Conservation (phyloP, 2,113 vertebrate species). For the Xyrauchen texanus region DNA sequence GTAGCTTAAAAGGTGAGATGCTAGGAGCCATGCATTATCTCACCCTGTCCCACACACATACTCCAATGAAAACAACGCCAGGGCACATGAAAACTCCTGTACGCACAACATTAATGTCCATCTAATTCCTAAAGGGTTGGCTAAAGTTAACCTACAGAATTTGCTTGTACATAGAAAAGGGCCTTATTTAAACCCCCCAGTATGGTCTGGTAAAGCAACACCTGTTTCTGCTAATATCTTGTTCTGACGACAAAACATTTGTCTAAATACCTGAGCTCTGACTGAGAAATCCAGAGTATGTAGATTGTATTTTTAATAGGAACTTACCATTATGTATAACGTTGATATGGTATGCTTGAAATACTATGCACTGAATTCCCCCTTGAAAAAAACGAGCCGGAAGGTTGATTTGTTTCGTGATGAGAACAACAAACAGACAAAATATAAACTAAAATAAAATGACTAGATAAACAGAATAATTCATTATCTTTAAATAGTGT, state of each 20-base stretch:
- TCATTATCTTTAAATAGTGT: slow-evolving; percentile 84
- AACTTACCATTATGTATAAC: slow-evolving; percentile 49
- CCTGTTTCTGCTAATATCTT: slow-evolving; percentile 59
- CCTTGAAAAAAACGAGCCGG: slow-evolving; percentile 61
- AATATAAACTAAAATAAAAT: slow-evolving; percentile 64
- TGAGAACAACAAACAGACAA: slow-evolving; percentile 78
- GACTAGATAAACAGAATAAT: slow-evolving; percentile 81
- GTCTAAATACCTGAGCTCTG: slow-evolving; percentile 81
- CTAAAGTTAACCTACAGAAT: slow-evolving; percentile 5
- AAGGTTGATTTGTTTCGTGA: slow-evolving; percentile 62
- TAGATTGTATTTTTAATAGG: slow-evolving; percentile 57
- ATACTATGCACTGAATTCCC: slow-evolving; percentile 68
- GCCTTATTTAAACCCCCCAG: slow-evolving; percentile 39
- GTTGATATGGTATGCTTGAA: slow-evolving; percentile 65
- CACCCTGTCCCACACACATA: neutral
- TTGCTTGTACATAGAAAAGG: slow-evolving; percentile 44
- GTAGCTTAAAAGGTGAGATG: slow-evolving; percentile 23
- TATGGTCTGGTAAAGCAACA: slow-evolving; percentile 55
- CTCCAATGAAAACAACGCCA: neutral
- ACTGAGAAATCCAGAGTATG: slow-evolving; percentile 64
- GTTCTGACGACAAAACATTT: slow-evolving; percentile 59
- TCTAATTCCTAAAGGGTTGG: slow-evolving; percentile 46
- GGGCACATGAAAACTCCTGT: neutral
- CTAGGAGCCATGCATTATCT: slow-evolving; percentile 6
- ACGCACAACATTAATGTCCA: slow-evolving; percentile 41